These are phyloP conservation scores for Phyto melanocephala DNA, from an alignment of 2,888 invertebrate species.

Conservation along the genomic window DNA sequence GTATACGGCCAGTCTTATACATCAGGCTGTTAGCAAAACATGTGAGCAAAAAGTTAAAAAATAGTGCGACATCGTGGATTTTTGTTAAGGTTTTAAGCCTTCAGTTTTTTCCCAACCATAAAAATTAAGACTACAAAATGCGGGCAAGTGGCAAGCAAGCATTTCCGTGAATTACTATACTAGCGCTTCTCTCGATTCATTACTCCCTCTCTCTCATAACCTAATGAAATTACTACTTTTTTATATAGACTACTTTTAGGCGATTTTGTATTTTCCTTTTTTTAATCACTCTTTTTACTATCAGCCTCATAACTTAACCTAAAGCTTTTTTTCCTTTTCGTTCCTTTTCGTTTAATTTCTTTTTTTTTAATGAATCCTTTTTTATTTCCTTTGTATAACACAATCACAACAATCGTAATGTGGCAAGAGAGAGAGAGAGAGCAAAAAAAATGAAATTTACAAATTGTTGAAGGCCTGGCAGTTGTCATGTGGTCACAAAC, in stretches of 20 bases:
- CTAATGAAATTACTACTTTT: slow-evolving; percentile 49
- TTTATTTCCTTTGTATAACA: slow-evolving; percentile 57
- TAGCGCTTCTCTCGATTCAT: slow-evolving; percentile 40
- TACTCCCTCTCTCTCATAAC: slow-evolving; percentile 1
- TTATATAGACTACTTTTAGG: slow-evolving; percentile 30
- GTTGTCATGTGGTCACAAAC: slow-evolving; percentile 67
- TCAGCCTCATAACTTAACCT: slow-evolving; percentile 67
- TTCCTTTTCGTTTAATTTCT: too few relatives aligned
- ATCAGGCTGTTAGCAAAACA: slow-evolving; percentile 1
- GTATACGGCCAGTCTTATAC: slow-evolving; percentile 28
- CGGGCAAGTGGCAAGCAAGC: slow-evolving; percentile 64
- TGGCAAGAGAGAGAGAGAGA: slow-evolving; percentile 17
- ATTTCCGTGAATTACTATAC: slow-evolving; percentile 38
- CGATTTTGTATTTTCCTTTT: slow-evolving; percentile 19
- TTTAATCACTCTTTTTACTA: slow-evolving; percentile 11
- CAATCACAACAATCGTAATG: slow-evolving; percentile 34
- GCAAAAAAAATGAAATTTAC: slow-evolving; percentile 37
- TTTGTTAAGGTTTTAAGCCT: slow-evolving; percentile 47
- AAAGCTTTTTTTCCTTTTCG: slow-evolving; percentile 57
- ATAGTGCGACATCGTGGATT: slow-evolving; percentile 58
- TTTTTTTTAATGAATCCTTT: slow-evolving; percentile 36
- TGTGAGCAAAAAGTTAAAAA: slow-evolving; percentile 40
- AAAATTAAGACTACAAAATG: slow-evolving; percentile 62
- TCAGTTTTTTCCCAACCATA: slow-evolving; percentile 32
- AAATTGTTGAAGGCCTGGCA: slow-evolving; percentile 67